Conservation (phyloP, 2,113 vertebrate species). For the Oxygymnocypris stewartii region DNA sequence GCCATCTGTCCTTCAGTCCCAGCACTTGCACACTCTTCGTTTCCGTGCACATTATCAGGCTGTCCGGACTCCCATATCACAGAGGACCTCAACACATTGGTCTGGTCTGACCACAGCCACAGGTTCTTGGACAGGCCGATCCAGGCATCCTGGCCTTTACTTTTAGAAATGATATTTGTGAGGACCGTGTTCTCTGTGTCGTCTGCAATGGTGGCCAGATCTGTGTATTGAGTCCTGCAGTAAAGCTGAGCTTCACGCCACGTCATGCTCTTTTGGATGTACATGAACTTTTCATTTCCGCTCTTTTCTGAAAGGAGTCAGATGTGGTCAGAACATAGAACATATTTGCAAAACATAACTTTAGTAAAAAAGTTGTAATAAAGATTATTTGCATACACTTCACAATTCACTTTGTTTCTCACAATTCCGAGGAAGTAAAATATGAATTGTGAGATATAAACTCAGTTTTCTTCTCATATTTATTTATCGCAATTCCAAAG, state of each 20-base stretch:
- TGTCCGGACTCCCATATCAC: neutral
- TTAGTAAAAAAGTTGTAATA: too few species aligned
- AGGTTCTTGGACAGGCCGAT: conserved; percentile 14
- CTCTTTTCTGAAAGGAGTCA: neutral
- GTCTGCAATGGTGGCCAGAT: neutral
- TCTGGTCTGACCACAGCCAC: conserved; percentile 18
- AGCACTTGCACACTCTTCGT: neutral
- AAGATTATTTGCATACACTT: too few species aligned
- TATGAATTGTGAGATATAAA: too few species aligned
- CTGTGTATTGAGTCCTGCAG: neutral
- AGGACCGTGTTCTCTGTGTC: neutral
- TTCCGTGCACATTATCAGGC: neutral
- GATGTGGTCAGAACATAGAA: neutral
- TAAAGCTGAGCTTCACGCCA: conserved; percentile 12
- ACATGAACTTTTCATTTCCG: neutral
- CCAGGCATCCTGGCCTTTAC: neutral
- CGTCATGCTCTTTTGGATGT: neutral
- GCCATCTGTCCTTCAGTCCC: neutral
- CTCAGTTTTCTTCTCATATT: too few species aligned
- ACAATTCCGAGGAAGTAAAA: too few species aligned
- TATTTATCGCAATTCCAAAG: too few species aligned
- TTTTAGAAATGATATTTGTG: rapidly evolving
- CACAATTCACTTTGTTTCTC: too few species aligned
- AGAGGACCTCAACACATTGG: neutral
- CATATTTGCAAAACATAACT: neutral